Conservation (phyloP, 1,140 invertebrate species). For the Tetramorium parvispinum region DNA sequence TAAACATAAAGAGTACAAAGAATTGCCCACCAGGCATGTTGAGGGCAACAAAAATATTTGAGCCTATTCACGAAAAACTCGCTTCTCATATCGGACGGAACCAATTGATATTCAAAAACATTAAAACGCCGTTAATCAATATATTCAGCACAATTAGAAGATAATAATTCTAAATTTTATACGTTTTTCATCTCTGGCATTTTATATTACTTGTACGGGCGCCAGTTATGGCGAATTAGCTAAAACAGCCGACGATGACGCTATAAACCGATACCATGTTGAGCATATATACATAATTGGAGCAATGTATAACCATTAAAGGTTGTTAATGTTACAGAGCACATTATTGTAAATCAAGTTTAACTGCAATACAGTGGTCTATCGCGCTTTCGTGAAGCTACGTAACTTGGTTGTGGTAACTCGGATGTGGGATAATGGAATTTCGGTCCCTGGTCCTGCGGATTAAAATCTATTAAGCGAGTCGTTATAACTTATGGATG, state of each 20-base stretch:
- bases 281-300: conserved; percentile 76
- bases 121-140: conserved; percentile 14
- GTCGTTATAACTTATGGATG: conserved; percentile 59
- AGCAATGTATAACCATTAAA: conserved; percentile 80
- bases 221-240: conserved; percentile 55
- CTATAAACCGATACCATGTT: conserved; percentile 73
- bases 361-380: conserved; percentile 79
- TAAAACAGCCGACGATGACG: conserved; percentile 67
- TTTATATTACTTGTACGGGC: not conserved
- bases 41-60: conserved; percentile 49
- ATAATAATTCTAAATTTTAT: not conserved
- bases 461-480: conserved; percentile 74
- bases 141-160: not conserved
- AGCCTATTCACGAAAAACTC: conserved; percentile 37
- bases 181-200: not conserved
- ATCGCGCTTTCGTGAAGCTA: conserved; percentile 78
- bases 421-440: conserved; percentile 77
- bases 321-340: conserved; percentile 80
- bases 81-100: not conserved
- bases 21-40: conserved; percentile 63
- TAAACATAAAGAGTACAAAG: conserved; percentile 74
- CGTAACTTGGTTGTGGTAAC: conserved; percentile 76
- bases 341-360: conserved; percentile 83
- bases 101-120: not conserved
- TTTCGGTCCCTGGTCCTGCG: conserved; percentile 69